Base-by-base conservation (phyloP, 2,797 vertebrate genomes). In the Uromys caudimaculatus region DNA sequence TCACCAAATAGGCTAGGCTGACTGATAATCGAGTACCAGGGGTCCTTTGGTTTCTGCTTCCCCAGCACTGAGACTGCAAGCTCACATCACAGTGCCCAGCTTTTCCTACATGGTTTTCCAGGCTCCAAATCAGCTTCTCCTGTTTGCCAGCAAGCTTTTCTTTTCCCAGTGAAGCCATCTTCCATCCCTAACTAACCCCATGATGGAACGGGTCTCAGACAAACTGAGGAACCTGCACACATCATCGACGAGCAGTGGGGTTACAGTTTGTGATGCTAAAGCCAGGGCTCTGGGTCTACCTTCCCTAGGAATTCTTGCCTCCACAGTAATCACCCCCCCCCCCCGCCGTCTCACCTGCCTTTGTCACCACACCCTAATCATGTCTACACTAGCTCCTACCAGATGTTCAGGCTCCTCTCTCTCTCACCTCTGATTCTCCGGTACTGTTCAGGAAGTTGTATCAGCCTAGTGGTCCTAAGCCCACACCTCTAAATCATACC, bases 401-500 rank as follows among this genome's bases (percentile, higher is more conserved):
- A 84, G 81, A 29, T 88, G 71, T 94, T 56, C 86, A 92, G 67
- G 9, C 73, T 90, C 38, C 88, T 58, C 47, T 90, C 47, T 90
- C 64, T 67, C 82, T 64, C 41, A 64, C 21, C 27, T 92, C 83
- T 50, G 41, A 50, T 87, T 85, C 77, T 64, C 73, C 76, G 29
- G 85, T 38, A 54, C 76, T 85, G 73, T 67, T 54, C 21, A 71
- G 73, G 56, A 95, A 93, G 41, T 93, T 89, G 54, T 1, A 96
- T 50, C 35, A 56, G 83, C 62, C 58, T 83, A 54, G 77, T 84
- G 79, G 71, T 94, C 93, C 93, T 91, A 79, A 91, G 56, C 69
- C 81, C 89, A 64, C 60, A 95, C 90, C 94, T 95, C 83, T 84
- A 93, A 71, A 96, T 89, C 75, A 75, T 35, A 56, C 23, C 58